Evolutionary conservation across 2,797 vertebrate species (phyloP), one percentile per base, ranked within the genome.

Genomic region (Zonotrichia albicollis): DNA sequence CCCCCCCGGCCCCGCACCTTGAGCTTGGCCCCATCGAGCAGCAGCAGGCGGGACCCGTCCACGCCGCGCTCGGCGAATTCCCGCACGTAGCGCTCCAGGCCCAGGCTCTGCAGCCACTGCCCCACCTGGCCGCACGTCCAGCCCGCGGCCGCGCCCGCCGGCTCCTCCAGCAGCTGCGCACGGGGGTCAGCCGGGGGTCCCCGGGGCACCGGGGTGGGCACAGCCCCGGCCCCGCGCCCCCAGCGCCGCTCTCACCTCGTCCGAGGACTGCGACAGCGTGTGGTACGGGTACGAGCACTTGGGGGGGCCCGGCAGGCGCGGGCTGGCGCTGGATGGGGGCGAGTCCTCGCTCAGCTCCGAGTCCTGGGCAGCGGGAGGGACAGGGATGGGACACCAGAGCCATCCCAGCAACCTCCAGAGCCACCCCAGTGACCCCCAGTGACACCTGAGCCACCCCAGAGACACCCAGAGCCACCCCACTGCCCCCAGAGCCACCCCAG

Each of bases 41-140:
- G 98, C 89, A 99, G 97, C 12, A 99, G 97, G 94, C 98, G 97
- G 1, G 98, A 96, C 11, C 99, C 99, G 0, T 98, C 98, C 2
- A 99, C 95, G 43, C 98, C 98, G 2, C 96, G 98, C 2, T 97
- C 98, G 0, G 89, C 97, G 93, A 99, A 99, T 70, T 98, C 98
- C 0, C 97, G 97, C 21, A 97, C 94, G 0, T 99, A 98, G 84
- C 98, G 98, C 55, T 98, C 98, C 98, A 99, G 98, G 97, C 98
- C 98, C 67, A 99, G 98, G 58, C 98, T 98, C 84, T 93, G 95
- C n/a, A 99, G 97, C 99, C 99, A 99, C 95, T 98, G 98, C 58
- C 98, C 98, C 76, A 99, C 99, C 97, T 99, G 98, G 96, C 97
- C 98, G n/a, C 98, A 98, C 34, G 98, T 98, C 99, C 99, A 99